Evolutionary conservation across 2,797 vertebrate genomes (phyloP), one percentile per base, ranked within the genome.

Genomic region (Gymnocypris eckloni): DNA sequence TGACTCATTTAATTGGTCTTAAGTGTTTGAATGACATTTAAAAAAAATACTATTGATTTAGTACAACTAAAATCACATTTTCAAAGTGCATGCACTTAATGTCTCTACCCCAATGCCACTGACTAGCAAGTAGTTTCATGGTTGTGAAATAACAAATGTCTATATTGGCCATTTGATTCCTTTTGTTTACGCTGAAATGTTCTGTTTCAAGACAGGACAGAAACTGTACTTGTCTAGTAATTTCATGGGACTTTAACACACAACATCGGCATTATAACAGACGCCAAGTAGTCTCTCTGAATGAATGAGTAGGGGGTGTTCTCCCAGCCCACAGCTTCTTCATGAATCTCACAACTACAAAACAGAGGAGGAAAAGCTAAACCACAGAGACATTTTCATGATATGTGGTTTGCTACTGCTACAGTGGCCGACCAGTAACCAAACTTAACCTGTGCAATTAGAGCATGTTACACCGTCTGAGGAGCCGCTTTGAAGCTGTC

Each of bases 401-500:
- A 85, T 72, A 73, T 80, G 56, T 50, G 6, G 33, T 41, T 70
- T 64, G 45, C 84, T 75, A 41, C 78, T 66, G 67, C 83, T 79
- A 6, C 54, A 28, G 33, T 39, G 66, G 66, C n/a, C 28, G 7
- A 43, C 69, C 77, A 73, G 56, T 81, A 75, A 80, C 84, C 45
- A 52, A 81, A 81, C 56, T 75, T 86, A 81, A 86, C 70, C 70
- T 81, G 70, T 67, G 56, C 84, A 81, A 81, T 81, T 81, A 81
- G 33, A 81, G 33, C 56, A 54, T 71, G 70, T 28, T 73, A 83
- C 70, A 66, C 78, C 10, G 70, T 75, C 70, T 86, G 79, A 79
- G n/a, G 70, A 81, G 28, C 0, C 2, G 70, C 84, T 86, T 86
- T 86, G 56, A 86, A 81, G 78, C 69, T 64, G 67, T 86, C 78